These are phyloP conservation scores for Ormyrus labotus DNA, from an alignment of 2,888 invertebrate species.

Conservation along the genomic window DNA sequence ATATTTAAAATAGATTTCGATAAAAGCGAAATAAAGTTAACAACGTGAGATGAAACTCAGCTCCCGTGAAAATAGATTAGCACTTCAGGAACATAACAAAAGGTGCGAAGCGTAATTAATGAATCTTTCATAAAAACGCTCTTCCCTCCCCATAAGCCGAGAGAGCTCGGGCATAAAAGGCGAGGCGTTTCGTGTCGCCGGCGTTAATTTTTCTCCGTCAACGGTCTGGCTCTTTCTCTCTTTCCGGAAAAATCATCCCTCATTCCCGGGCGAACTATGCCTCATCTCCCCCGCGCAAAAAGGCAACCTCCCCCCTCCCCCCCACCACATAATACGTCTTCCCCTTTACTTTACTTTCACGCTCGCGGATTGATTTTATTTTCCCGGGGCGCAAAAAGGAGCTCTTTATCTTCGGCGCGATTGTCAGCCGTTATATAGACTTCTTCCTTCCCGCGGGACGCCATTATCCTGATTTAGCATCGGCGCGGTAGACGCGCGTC, in stretches of 20 bases:
- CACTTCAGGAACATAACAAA: not conserved
- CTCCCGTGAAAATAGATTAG: conserved; percentile 7
- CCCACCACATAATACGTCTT: not conserved
- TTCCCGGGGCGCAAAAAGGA: not conserved
- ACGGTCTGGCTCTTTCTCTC: not conserved
- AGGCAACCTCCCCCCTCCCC: not conserved
- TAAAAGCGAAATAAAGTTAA: too few species aligned
- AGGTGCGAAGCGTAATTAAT: conserved; percentile 36
- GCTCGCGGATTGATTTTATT: conserved; percentile 46
- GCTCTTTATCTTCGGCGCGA: conserved; percentile 63
- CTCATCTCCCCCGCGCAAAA: conserved; percentile 4
- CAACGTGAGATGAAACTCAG: too few species aligned
- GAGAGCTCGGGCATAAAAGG: not conserved
- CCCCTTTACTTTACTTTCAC: not conserved
- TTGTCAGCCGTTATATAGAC: conserved; percentile 58
- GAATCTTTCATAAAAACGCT: conserved; percentile 7
- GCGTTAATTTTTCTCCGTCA: conserved; percentile 45
- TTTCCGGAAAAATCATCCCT: conserved; percentile 36
- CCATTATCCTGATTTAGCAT: conserved; percentile 73
- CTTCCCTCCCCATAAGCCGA: not conserved
- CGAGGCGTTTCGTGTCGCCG: not conserved
- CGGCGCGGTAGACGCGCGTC: conserved; percentile 8
- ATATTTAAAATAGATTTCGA: too few species aligned
- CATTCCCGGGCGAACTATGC: conserved; percentile 4
- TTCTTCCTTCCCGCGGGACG: conserved; percentile 64